These are phyloP conservation scores for Zelleria hepariella DNA, from an alignment of 2,888 invertebrate species.

Conservation along the genomic window DNA sequence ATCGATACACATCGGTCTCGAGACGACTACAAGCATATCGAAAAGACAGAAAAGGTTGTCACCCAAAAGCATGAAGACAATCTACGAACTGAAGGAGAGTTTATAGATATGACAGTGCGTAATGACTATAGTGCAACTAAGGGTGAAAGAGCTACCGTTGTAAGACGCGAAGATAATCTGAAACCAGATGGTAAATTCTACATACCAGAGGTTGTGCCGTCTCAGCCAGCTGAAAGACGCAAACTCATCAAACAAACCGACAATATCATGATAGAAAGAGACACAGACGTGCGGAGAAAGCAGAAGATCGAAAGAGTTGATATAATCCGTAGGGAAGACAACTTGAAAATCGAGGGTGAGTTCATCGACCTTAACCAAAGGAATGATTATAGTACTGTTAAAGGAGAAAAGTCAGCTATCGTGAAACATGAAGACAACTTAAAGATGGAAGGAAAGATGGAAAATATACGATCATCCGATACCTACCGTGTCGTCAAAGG, in stretches of 20 bases:
- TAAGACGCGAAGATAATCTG: constrained; percentile 76
- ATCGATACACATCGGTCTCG: constrained; percentile 65
- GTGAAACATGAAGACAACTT: constrained; percentile 76
- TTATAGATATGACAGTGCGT: constrained; percentile 58
- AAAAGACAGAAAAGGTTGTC: constrained; percentile 64
- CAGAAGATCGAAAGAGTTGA: constrained; percentile 72
- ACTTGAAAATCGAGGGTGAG: constrained; percentile 73
- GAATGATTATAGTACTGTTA: constrained; percentile 66
- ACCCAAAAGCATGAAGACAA: constrained; percentile 74
- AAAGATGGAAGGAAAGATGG: constrained; percentile 74
- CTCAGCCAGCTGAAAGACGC: constrained; percentile 70
- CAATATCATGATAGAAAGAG: constrained; percentile 70
- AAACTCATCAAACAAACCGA: constrained; percentile 71
- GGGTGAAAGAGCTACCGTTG: constrained; percentile 74
- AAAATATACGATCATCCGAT: constrained; percentile 64
- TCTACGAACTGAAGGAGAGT: constrained; percentile 68
- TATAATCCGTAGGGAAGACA: constrained; percentile 75
- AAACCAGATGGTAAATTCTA: constrained; percentile 73
- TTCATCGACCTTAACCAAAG: constrained; percentile 70
- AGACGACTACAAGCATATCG: constrained; percentile 70
- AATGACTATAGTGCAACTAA: constrained; percentile 68
- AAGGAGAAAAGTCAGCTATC: constrained; percentile 63
- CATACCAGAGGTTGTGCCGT: constrained; percentile 59
- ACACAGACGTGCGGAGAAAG: constrained; percentile 36
- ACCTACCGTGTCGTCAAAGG: constrained; percentile 69